Base-by-base conservation (phyloP, 2,113 vertebrate genomes). In the Rhea pennata region DNA sequence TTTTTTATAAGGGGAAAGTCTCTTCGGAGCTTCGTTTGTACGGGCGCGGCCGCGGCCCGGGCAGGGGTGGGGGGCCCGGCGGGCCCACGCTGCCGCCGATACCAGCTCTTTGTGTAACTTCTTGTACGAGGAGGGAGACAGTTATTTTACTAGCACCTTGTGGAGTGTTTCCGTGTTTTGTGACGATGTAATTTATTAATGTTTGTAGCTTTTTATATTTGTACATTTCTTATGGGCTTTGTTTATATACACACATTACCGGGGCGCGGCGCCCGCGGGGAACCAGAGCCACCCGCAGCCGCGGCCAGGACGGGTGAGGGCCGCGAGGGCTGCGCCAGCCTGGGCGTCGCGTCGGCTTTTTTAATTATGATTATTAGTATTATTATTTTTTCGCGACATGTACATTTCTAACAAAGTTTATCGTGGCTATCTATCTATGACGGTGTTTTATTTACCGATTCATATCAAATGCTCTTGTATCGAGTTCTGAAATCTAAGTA, bases 171-270 rank as follows among this genome's bases (percentile, higher is more conserved):
- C 99, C 97, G 99, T 99, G 99, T 99, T 99, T 99, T 98, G 99
- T 99, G 98, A 98, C 97, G 98, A 99, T 99, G 99, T 99, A 99
- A 99, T 99, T 99, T 99, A 99, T 99, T 99, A 99, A 99, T 99
- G 99, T 99, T 99, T 99, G 99, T 99, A 99, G 99, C 99, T 99
- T 99, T 99, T 99, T 99, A 99, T 99, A 99, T 99, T 99, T 99
- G 99, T 99, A 99, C 98, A 99, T 99, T 99, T 99, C 99, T 99
- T 98, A 99, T 99, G 98, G 98, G 98, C 98, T 99, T 98, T 98
- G 98, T 99, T 99, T 99, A 99, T 98, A 98, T 98, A 98, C 98
- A 98, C 98, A 99, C 98, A 98, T 99, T 98, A 98, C 98, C 97
- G 92, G 98, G 98, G 98, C 97, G 98, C 97, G 96, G 98, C 96